phyloP scores from a whole-genome alignment of 53 echinoderm and acorn worm species.

The Patiria pectinifera region DNA sequence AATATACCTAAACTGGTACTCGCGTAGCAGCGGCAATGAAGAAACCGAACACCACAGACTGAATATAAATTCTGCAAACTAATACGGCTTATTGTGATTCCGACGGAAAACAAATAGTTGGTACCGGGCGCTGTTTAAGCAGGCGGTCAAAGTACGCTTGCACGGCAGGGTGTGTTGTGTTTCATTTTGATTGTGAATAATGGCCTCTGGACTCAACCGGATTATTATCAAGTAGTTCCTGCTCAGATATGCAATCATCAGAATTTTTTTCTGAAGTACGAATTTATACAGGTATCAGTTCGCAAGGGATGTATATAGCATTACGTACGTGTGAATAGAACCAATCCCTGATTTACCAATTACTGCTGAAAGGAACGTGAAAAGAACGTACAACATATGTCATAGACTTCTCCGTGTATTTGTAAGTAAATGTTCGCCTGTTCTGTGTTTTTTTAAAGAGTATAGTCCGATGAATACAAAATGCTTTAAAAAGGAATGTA shows the following conservation, averaged over 20 bases:
- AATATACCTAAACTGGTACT: not conserved
- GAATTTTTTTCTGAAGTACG: not conserved
- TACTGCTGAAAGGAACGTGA: not conserved
- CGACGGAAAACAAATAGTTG: not conserved
- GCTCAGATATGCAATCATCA: not conserved
- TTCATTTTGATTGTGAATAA: no score
- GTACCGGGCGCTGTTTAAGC: no score
- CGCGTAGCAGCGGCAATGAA: not conserved
- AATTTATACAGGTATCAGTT: not conserved
- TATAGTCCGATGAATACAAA: no score
- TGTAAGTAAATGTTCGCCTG: no score
- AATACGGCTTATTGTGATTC: not conserved
- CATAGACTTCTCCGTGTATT: no score
- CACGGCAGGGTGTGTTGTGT: not conserved
- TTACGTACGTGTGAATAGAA: not conserved
- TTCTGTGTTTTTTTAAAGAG: no score
- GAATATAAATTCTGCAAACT: not conserved
- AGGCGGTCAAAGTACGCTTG: not conserved
- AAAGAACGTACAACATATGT: not conserved
- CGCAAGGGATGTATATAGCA: not conserved
- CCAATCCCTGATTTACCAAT: not conserved
- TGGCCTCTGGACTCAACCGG: not conserved
- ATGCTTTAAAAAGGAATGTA: no score
- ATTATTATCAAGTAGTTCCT: not conserved
- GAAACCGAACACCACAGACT: not conserved